Evolutionary conservation across 2,888 invertebrate genomes (phyloP).

Genomic region (Masnerella sp.): DNA sequence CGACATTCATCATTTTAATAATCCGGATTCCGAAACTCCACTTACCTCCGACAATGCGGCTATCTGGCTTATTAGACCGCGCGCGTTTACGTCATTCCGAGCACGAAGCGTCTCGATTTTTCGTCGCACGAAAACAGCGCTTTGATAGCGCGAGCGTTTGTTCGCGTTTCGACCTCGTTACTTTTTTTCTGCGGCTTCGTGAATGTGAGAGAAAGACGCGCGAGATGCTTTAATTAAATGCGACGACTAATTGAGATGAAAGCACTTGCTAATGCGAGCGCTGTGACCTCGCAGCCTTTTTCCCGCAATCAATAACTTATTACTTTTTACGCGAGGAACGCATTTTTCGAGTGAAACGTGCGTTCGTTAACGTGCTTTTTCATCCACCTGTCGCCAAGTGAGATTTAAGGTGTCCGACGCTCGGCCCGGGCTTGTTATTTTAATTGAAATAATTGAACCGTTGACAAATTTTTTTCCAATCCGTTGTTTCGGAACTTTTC

Average conservation of each 20-base stretch:
- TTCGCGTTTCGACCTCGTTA: conserved; percentile 74
- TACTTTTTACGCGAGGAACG: conserved; percentile 19
- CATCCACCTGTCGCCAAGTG: conserved; percentile 18
- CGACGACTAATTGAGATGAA: conserved; percentile 75
- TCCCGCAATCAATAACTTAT: conserved; percentile 54
- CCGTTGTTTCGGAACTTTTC: too few species aligned
- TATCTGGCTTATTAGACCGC: conserved; percentile 25
- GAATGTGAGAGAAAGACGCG: conserved; percentile 49
- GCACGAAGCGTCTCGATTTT: conserved; percentile 20
- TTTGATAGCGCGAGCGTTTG: too few species aligned
- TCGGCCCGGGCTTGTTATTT: conserved; percentile 35
- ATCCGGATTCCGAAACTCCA: conserved; percentile 11
- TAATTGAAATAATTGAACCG: conserved; percentile 47
- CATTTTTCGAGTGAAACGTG: conserved; percentile 46
- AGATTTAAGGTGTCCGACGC: conserved; percentile 46
- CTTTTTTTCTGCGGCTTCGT: conserved; percentile 66
- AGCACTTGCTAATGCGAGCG: conserved; percentile 53
- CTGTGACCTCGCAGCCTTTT: conserved; percentile 59
- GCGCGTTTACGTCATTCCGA: conserved; percentile 6
- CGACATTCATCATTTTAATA: conserved; percentile 33
- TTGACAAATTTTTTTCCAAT: too few species aligned
- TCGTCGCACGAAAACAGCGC: conserved; percentile 56
- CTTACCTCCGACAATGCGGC: conserved; percentile 7
- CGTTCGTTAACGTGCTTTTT: conserved; percentile 41
- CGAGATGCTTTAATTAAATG: conserved; percentile 72